Percentiles rank a stretch among this genome's conserved stretches.
Evolutionary conservation across 2,113 vertebrate genomes (phyloP).

Genomic region (Lontra canadensis): DNA sequence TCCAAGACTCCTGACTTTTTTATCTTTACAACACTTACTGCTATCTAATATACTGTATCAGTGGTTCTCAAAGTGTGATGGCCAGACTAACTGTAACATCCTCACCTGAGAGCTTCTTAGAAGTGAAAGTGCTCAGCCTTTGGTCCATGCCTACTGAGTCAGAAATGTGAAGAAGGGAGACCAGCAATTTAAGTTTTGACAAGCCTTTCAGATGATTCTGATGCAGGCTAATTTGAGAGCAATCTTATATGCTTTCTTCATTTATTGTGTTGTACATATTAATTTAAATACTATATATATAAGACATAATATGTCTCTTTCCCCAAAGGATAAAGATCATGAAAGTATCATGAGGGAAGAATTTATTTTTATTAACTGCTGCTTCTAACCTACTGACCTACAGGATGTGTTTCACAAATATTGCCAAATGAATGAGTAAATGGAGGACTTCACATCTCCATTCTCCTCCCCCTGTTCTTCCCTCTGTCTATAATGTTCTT

Average conservation of each 20-base stretch:
- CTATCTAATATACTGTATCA: background rate
- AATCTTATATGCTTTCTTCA: background rate
- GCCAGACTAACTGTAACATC: background rate
- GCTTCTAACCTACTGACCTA: background rate
- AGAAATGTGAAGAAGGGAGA: background rate
- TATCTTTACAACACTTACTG: background rate
- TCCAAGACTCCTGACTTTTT: background rate
- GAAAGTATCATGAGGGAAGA: background rate
- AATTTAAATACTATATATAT: background rate
- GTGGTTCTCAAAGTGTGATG: background rate
- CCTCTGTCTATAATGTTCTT: background rate
- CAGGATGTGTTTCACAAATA: background rate
- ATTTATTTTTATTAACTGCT: background rate
- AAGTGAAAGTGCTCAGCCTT: background rate
- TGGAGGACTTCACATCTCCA: background rate
- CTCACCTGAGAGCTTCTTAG: background rate
- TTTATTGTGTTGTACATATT: background rate
- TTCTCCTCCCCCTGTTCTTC: background rate
- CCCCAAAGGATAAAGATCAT: background rate
- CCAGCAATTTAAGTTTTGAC: background rate
- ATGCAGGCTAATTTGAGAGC: background rate
- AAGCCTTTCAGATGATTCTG: background rate
- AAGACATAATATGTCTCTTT: background rate
- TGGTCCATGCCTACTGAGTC: accelerated
- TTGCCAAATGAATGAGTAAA: background rate